Evolutionary conservation across 2,888 invertebrate species (phyloP).

Genomic region (Oscheius sp.): DNA sequence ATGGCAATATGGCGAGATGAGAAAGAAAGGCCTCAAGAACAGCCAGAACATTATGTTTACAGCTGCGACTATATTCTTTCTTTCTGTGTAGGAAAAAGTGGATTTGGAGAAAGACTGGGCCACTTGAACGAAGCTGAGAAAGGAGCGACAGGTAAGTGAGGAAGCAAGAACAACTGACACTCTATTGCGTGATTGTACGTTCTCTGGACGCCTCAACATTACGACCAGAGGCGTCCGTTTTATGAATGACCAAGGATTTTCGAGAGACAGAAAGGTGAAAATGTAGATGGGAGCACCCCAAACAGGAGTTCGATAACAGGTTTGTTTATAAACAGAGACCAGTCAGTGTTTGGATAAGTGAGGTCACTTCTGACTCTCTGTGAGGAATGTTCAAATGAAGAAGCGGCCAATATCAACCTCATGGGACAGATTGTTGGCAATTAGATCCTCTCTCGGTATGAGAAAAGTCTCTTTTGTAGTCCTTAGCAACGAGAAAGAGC

Average conservation of each 20-base stretch:
- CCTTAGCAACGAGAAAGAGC: too few relatives aligned
- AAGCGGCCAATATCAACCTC: too few relatives aligned
- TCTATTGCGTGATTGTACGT: conserved; percentile 1
- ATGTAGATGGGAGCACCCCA: too few relatives aligned
- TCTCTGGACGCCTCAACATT: background rate
- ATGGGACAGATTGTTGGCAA: too few relatives aligned
- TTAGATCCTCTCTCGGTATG: too few relatives aligned
- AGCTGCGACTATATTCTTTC: background rate
- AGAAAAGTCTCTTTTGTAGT: too few relatives aligned
- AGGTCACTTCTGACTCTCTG: too few relatives aligned
- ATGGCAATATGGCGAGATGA: background rate
- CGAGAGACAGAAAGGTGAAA: too few relatives aligned
- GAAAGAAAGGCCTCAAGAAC: background rate
- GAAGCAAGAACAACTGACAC: conserved; percentile 31
- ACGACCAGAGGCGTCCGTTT: conserved; percentile 2
- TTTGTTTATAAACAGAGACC: too few relatives aligned
- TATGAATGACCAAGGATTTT: background rate
- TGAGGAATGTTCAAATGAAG: too few relatives aligned
- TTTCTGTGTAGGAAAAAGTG: background rate
- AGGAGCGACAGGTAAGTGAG: conserved; percentile 7
- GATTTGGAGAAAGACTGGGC: conserved; percentile 5
- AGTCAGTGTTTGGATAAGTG: too few relatives aligned
- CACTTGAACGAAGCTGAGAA: conserved; percentile 8
- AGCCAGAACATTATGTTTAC: background rate
- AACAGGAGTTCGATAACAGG: too few relatives aligned